Base-by-base conservation (phyloP, 2,113 vertebrate species). In the Dipodomys merriami region DNA sequence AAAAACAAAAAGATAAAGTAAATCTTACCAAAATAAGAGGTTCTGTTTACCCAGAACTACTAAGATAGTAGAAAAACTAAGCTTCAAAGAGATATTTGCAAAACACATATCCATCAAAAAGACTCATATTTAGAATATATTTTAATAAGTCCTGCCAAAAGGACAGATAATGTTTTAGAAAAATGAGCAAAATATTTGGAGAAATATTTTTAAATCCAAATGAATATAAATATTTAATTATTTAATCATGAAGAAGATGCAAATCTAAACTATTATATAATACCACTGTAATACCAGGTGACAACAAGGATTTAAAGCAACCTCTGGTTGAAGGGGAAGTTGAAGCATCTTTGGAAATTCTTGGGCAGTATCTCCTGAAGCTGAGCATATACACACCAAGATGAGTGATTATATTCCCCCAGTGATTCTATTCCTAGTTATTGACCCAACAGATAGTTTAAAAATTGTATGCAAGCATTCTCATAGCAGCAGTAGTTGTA, bases 1-100 rank as follows among this genome's bases (percentile, higher is more conserved):
- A 67, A 68, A 69, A 25, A 12, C 60, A 57, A 87, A 68, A 90
- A 91, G 27, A 86, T 64, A 91, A 88, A 80, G 35, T 87, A 20
- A 82, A 82, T 90, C 88, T 88, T 74, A 27, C 44, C 79, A 83
- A 89, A 85, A 91, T 69, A 73, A 73, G 76, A 83, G 91, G 83
- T 62, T 91, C 5, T 46, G 6, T 60, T 91, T 79, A 72, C 82
- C 67, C 88, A 77, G 93, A 76, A 77, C 33, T 22, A 86, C 27
- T 83, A 90, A 71, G 27, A 89, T 44, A 65, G 57, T 79, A 10
- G 39, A 85, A 90, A 85, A 88, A 7, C 78, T 76, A 86, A 80
- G 49, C 39, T 91, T 82, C 5, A 71, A 20, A 73, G 62, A 57
- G 69, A 78, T 79, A 69, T 30, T 81, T 80, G 10, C 2, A 93